Percentiles rank a stretch among this genome's conserved stretches.
Conservation (phyloP, 35 echinoderm and acorn worm genomes). For the Hemicentrotus pulcherrimus region DNA sequence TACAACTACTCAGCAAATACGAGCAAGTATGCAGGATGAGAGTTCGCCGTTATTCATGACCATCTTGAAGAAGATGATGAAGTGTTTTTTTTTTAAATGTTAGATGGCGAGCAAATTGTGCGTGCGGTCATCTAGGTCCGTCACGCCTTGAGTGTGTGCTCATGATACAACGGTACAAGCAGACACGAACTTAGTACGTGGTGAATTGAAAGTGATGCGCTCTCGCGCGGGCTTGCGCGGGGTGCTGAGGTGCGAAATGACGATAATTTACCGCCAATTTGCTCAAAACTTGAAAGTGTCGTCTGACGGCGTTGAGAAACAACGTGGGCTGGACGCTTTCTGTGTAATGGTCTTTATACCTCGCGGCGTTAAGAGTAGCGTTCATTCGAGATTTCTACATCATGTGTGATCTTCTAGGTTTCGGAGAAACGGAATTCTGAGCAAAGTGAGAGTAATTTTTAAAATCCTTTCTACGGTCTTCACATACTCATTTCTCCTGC, state of each 20-base stretch:
- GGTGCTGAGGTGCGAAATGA: conserved; percentile 10
- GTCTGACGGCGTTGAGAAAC: not conserved
- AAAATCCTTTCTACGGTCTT: too few relatives aligned
- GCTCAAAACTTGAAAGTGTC: not conserved
- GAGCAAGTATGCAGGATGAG: not conserved
- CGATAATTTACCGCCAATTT: conserved; percentile 34
- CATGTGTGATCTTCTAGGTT: not conserved
- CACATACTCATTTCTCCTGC: too few relatives aligned
- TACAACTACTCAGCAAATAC: not conserved
- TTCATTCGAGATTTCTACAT: not conserved
- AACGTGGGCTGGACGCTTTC: not conserved
- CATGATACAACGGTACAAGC: not conserved
- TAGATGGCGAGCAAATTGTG: not conserved
- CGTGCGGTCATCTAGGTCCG: not conserved
- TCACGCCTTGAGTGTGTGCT: not conserved
- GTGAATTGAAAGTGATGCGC: not conserved
- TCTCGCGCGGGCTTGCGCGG: not conserved
- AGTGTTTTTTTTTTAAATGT: not conserved
- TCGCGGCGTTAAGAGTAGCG: not conserved
- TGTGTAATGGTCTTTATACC: not conserved
- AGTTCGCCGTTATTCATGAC: not conserved
- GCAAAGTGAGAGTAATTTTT: too few relatives aligned
- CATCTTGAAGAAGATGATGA: not conserved
- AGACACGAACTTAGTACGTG: not conserved
- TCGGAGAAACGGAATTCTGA: not conserved